Conservation (phyloP, 2,797 vertebrate species). For the Diplodus sargus region DNA sequence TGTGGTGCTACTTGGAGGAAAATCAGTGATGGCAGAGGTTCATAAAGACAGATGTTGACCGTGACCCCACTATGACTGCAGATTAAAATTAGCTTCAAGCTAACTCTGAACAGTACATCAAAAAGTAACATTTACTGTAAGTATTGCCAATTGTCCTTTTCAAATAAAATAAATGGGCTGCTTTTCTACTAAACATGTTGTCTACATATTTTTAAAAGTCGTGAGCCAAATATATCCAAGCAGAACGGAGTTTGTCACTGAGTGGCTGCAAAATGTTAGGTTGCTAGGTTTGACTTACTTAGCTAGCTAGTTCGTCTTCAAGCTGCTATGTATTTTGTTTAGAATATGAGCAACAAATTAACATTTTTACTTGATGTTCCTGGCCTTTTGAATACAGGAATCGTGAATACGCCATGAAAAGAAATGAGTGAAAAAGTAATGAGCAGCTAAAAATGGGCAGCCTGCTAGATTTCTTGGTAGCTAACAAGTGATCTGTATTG, state of each 20-base stretch:
- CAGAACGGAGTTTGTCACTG: not conserved
- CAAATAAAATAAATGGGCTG: not conserved
- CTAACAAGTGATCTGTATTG: not conserved
- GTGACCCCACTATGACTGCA: not conserved
- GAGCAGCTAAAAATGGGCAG: not conserved
- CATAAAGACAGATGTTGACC: not conserved
- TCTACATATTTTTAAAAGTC: not conserved
- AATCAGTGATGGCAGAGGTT: not conserved
- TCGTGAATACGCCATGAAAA: not conserved
- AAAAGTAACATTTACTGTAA: not conserved
- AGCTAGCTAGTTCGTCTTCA: not conserved
- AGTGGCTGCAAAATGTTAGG: not conserved
- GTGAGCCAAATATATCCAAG: not conserved
- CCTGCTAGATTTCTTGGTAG: not conserved
- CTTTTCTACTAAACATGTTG: not conserved
- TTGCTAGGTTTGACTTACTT: not conserved
- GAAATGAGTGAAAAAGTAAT: not conserved
- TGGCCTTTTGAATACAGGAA: not conserved
- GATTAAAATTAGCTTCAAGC: not conserved
- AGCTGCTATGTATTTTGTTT: not conserved
- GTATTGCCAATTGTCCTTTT: not conserved
- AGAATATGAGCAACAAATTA: not conserved
- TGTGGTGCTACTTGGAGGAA: not conserved
- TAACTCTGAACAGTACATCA: not conserved
- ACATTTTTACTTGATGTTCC: not conserved